Base-by-base conservation (phyloP, 2,113 vertebrate genomes). In the Oryzias celebensis region DNA sequence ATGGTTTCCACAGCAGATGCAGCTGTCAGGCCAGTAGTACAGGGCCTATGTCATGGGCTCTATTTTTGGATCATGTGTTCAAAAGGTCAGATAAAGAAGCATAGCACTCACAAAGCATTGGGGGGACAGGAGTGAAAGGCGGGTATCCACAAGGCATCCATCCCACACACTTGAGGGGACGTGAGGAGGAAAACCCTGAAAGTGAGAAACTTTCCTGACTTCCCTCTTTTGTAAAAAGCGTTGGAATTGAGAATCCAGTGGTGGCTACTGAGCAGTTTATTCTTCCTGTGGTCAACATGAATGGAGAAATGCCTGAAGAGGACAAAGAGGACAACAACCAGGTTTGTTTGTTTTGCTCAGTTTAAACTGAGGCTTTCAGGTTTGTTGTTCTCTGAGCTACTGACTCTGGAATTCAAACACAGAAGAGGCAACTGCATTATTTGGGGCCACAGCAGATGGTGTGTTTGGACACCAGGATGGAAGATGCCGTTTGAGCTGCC, bases 41-140 rank as follows among this genome's bases (percentile, higher is more conserved):
- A 60, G 73, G 7, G 70, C 71, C 85, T 73, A 57, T 88, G 79
- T 87, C 83, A 86, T 73, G 65, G 26, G 31, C 78, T 86, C 91
- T 93, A 92, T 92, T 92, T 92, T 57, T 45, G 88, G 90, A 87
- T 46, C 51, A 18, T 60, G 80, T 84, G 89, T 91, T 90, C 45
- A 45, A 90, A 91, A 91, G 92, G 91, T 93, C 91, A 92, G 85
- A 90, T 86, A 84, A 87, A 87, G 87, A 82, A 72, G 82, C 82
- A 58, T 17, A 74, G 78, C n/a, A n/a, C 62, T 82, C 52, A 72
- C 72, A 72, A 83, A 84, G 81, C 44, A 48, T 70, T 86, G 22
- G 62, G 76, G 60, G 69, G 76, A 82, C 46, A 71, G 3, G 50
- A 68, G 68, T 61, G 55, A 77, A 36, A 60, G 65, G 71, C 7